phyloP scores from a whole-genome alignment of 2,113 vertebrate genomes.

The Rhea americana region DNA sequence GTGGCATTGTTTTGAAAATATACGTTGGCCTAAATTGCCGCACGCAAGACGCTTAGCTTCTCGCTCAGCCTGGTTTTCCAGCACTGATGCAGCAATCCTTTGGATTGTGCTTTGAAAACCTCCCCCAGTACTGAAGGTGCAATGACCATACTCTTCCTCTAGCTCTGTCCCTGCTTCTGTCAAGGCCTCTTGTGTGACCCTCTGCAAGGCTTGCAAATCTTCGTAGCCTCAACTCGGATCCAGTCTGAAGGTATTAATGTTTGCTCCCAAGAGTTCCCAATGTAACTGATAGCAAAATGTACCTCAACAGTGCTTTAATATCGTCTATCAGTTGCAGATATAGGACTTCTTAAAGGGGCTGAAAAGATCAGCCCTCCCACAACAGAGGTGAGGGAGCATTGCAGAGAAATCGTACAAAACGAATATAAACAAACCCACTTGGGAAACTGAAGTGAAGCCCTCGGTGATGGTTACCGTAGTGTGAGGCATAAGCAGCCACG shows the following conservation, averaged over 20 bases:
- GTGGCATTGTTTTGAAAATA: not conserved
- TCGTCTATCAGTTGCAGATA: not conserved
- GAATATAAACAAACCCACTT: not conserved
- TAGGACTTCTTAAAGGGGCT: not conserved
- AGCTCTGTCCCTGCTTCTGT: not conserved
- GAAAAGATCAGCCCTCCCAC: not conserved
- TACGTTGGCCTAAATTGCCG: not conserved
- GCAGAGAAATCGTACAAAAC: not conserved
- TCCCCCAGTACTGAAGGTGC: not conserved
- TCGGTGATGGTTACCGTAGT: not conserved
- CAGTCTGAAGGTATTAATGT: not conserved
- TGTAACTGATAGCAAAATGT: not conserved
- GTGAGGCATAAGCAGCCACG: not conserved
- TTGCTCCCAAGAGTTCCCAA: not conserved
- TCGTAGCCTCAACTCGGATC: rapidly evolving
- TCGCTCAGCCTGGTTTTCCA: not conserved
- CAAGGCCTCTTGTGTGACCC: not conserved
- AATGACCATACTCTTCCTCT: not conserved
- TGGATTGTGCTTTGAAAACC: not conserved
- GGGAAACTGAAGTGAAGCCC: not conserved
- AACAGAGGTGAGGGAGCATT: not conserved
- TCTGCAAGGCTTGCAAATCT: not conserved
- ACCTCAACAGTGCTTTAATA: not conserved
- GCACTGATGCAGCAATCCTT: not conserved
- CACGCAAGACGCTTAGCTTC: not conserved